Evolutionary conservation across 92 coral and sea anemone genomes (phyloP), one percentile per base, ranked within the genome.

Genomic region (Actinernus sp.): DNA sequence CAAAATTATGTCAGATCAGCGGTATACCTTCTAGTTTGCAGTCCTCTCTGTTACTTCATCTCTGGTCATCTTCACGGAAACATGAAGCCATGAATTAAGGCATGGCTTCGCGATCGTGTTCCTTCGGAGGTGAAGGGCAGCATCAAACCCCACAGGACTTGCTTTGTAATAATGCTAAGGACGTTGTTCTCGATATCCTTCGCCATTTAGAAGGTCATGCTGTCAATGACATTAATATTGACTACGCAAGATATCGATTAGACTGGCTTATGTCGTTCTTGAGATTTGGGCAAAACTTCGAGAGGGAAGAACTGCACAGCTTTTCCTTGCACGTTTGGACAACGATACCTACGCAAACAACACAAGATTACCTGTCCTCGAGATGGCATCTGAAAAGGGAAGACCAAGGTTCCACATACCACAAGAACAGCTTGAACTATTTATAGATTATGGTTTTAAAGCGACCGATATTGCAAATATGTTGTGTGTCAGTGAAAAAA

Each of bases 211-310:
- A 62, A 46, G 2, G 55, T 39, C 51, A 39, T 25, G 29, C 43
- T 60, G 10, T 45, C 14, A 60, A 50, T 26, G 30, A 29, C 32
- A 56, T 44, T 16, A 62, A n/a, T 49, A 78, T 84, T 45, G 76
- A 77, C 76, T 84, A 25, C 55, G 86, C 71, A 31, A 70, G 68
- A 47, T 84, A 78, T 49, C 52, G 65, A 67, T 36, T 84, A 13
- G 91, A 84, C 61, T 84, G 91, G 91, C 63, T 85, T 44, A 62
- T 73, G 55, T 14, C 77, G 11, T 37, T 85, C 70, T 66, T 78
- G 10, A 11, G 86, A 22, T 22, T 68, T 37, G 86, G 86, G 17
- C 55, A 62, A 27, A 39, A 31, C 33, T 37, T 79, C 39, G 79
- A 79, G 70, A 58, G 55, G 4, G 70, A 53, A 72, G n/a, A 26